Conservation (phyloP, 2,888 invertebrate species). For the Teleogryllus oceanicus region DNA sequence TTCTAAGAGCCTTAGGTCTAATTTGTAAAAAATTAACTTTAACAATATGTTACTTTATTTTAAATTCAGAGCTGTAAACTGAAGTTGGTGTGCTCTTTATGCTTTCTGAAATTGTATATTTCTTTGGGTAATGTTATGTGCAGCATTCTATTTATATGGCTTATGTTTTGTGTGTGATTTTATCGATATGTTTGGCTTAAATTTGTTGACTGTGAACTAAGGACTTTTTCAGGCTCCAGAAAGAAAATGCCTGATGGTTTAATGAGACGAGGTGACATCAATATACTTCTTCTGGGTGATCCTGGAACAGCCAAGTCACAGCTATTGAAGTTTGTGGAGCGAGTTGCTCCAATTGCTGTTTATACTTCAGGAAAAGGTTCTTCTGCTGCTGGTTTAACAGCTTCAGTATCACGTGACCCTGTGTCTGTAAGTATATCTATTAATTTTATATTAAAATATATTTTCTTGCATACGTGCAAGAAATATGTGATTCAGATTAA, state of each 20-base stretch:
- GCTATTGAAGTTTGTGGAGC: slow-evolving; percentile 93
- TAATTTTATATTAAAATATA: neutral
- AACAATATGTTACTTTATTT: no score
- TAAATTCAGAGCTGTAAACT: no score
- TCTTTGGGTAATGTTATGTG: no score
- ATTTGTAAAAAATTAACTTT: no score
- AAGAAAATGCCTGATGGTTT: slow-evolving; percentile 92
- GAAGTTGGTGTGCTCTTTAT: no score
- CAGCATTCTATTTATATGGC: no score
- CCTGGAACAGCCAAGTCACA: slow-evolving; percentile 99
- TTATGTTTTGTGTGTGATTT: no score
- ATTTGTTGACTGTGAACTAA: no score
- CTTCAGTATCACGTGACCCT: slow-evolving; percentile 93
- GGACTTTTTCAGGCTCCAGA: slow-evolving; percentile 58
- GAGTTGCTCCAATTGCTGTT: slow-evolving; percentile 87
- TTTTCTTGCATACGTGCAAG: no score
- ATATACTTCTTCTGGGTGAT: slow-evolving; percentile 90
- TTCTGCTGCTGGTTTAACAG: slow-evolving; percentile 97
- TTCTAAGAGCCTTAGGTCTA: no score
- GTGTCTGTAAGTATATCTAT: slow-evolving; percentile 64
- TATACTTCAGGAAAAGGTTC: slow-evolving; percentile 99
- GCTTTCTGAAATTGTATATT: no score
- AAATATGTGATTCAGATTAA: neutral
- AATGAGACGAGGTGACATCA: slow-evolving; percentile 93
- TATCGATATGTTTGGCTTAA: no score